These are phyloP conservation scores for Glaucopsyche alexis DNA, from an alignment of 2,888 invertebrate genomes.

Conservation along the genomic window DNA sequence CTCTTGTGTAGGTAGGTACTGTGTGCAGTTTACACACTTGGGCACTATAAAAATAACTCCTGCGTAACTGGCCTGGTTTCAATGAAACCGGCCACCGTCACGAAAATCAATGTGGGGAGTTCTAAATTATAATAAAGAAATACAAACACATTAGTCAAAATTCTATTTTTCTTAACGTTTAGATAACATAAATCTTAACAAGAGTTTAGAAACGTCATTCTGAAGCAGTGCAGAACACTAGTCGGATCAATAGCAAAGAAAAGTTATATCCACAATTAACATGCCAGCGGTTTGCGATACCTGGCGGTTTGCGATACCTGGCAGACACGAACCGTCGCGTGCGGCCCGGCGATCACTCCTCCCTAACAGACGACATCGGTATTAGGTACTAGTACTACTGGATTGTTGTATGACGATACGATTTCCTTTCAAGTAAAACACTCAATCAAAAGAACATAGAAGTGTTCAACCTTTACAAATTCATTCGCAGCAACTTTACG, in stretches of 20 bases:
- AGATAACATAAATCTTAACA: too few species aligned
- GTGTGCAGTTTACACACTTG: too few species aligned
- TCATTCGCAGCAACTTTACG: neutral
- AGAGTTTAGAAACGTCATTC: neutral
- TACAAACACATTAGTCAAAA: too few species aligned
- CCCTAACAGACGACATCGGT: conserved; percentile 13
- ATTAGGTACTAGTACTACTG: neutral
- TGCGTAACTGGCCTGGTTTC: too few species aligned
- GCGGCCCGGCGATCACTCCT: conserved; percentile 46
- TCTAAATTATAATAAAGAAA: too few species aligned
- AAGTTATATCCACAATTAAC: conserved; percentile 33
- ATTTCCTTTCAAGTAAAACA: conserved; percentile 8
- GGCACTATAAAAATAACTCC: too few species aligned
- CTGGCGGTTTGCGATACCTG: conserved; percentile 36
- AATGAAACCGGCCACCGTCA: too few species aligned
- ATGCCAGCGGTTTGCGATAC: conserved; percentile 33
- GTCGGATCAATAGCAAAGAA: conserved; percentile 20
- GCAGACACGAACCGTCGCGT: conserved; percentile 54
- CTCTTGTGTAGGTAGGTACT: too few species aligned
- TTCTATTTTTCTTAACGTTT: too few species aligned
- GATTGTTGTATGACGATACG: neutral
- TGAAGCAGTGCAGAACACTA: conserved; percentile 2
- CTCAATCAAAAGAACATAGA: conserved; percentile 1
- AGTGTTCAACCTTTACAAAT: neutral
- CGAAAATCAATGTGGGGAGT: too few species aligned